These are phyloP conservation scores for Crematogaster levior DNA, from an alignment of 2,888 invertebrate genomes.

Conservation along the genomic window DNA sequence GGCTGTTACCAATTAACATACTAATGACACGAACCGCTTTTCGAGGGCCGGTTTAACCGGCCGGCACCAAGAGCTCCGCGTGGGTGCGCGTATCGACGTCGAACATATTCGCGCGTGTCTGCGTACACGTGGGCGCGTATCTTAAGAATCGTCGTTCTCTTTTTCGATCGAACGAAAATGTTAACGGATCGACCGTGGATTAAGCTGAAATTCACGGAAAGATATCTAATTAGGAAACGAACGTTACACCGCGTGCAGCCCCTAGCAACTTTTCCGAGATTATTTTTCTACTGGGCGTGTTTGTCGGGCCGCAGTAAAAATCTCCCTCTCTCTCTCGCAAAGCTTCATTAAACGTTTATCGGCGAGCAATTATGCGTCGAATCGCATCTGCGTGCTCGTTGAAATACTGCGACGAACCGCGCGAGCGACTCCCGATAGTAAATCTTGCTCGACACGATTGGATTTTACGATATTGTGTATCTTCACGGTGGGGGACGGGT, in stretches of 20 bases:
- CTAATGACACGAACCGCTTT: slow-evolving; percentile 82
- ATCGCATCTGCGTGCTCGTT: not conserved
- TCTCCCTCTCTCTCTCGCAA: not conserved
- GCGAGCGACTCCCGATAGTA: slow-evolving; percentile 39
- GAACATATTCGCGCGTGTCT: not conserved
- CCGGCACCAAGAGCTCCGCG: slow-evolving; percentile 59
- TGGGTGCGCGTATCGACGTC: slow-evolving; percentile 13
- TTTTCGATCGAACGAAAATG: not conserved
- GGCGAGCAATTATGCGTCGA: slow-evolving; percentile 35
- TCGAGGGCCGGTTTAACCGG: slow-evolving; percentile 75
- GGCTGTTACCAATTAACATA: slow-evolving; percentile 83
- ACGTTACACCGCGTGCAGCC: not conserved
- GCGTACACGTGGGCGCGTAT: not conserved
- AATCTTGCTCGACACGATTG: slow-evolving; percentile 52
- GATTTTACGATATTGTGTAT: slow-evolving; percentile 52
- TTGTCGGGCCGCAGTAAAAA: slow-evolving; percentile 2
- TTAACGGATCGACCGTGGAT: not conserved
- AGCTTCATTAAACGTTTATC: slow-evolving; percentile 41
- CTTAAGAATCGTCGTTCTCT: slow-evolving; percentile 4
- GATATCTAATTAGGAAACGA: slow-evolving; percentile 17
- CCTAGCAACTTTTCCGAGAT: not conserved
- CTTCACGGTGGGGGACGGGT: slow-evolving; percentile 23
- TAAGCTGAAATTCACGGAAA: not conserved
- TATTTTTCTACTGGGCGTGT: not conserved
- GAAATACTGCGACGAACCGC: slow-evolving; percentile 31